A percentile compares a stretch with the other conserved stretches of the same genome.
Evolutionary conservation across 2,888 invertebrate species (phyloP).

Genomic region (Tryphoninae sp.): DNA sequence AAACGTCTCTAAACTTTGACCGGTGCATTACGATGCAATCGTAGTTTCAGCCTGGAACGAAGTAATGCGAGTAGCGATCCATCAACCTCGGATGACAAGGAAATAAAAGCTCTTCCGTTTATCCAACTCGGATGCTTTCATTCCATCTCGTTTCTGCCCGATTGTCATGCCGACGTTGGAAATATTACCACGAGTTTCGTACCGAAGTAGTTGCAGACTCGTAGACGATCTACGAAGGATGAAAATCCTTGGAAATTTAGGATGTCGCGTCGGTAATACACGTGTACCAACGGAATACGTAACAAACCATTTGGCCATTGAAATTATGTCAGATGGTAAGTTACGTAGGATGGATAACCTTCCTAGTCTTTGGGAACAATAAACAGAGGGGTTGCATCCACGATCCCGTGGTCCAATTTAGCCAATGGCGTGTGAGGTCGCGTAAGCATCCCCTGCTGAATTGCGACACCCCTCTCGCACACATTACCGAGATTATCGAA

Average conservation of each 20-base stretch:
- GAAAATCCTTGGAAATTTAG: background rate
- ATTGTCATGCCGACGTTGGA: slow-evolving; percentile 8
- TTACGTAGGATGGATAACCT: background rate
- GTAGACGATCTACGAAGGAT: background rate
- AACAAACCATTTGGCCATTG: slow-evolving; percentile 3
- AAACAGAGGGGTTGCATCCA: slow-evolving; percentile 31
- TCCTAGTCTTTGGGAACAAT: slow-evolving; percentile 22
- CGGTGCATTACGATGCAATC: background rate
- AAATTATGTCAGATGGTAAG: background rate
- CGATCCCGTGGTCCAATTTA: slow-evolving; percentile 11
- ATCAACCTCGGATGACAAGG: slow-evolving; percentile 48
- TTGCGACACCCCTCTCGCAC: slow-evolving; percentile 5
- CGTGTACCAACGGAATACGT: background rate
- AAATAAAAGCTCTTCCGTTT: slow-evolving; percentile 24
- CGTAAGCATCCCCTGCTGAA: slow-evolving; percentile 13
- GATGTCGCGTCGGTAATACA: background rate
- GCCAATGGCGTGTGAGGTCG: slow-evolving; percentile 34
- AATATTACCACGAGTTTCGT: slow-evolving; percentile 1
- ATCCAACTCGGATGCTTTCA: slow-evolving; percentile 15
- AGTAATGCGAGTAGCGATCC: slow-evolving; percentile 33
- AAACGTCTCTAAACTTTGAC: background rate
- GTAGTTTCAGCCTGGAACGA: slow-evolving; percentile 24
- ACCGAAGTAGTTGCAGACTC: background rate
- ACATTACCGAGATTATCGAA: slow-evolving; percentile 47
- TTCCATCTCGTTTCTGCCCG: slow-evolving; percentile 9